Conservation (phyloP, 2,888 invertebrate genomes). For the Caenorhabditis angaria region DNA sequence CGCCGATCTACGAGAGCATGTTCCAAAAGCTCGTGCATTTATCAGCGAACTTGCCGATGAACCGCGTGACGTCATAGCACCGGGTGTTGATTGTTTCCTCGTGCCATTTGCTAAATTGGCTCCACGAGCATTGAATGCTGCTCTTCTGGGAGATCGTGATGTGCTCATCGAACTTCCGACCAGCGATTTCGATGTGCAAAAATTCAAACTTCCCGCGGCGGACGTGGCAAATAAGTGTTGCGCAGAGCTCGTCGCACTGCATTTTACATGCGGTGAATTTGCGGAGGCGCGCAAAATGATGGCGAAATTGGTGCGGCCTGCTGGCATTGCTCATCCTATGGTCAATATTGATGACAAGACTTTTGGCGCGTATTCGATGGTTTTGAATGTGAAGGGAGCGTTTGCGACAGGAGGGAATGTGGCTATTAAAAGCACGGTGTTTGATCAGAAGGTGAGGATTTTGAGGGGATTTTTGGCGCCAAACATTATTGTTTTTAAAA, state of each 20-base stretch:
- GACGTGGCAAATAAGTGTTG: slow-evolving; percentile 47
- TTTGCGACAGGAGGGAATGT: slow-evolving; percentile 4
- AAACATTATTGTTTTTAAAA: too few relatives aligned
- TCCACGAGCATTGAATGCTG: slow-evolving; percentile 40
- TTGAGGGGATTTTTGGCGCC: too few relatives aligned
- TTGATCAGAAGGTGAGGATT: slow-evolving; percentile 17
- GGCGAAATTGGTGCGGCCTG: slow-evolving; percentile 12
- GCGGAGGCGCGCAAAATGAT: slow-evolving; percentile 19
- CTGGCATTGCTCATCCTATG: slow-evolving; percentile 7
- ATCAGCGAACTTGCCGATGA: slow-evolving; percentile 30
- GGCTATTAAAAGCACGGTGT: slow-evolving; percentile 12
- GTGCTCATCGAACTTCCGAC: slow-evolving; percentile 34
- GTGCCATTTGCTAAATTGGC: slow-evolving; percentile 37
- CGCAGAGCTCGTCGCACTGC: slow-evolving; percentile 29
- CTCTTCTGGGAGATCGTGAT: slow-evolving; percentile 39
- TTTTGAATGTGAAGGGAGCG: slow-evolving; percentile 18
- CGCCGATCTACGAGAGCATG: slow-evolving; percentile 26
- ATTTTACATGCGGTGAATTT: slow-evolving; percentile 30
- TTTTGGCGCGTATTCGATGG: slow-evolving; percentile 21
- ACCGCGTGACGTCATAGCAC: slow-evolving; percentile 22
- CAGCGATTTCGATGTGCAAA: slow-evolving; percentile 33
- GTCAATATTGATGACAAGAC: slow-evolving; percentile 24
- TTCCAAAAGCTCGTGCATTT: slow-evolving; percentile 33
- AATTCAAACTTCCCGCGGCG: slow-evolving; percentile 21
- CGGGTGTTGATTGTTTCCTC: slow-evolving; percentile 31